Base-by-base conservation (phyloP, 2,888 invertebrate genomes). In the Theodoxus fluviatilis region DNA sequence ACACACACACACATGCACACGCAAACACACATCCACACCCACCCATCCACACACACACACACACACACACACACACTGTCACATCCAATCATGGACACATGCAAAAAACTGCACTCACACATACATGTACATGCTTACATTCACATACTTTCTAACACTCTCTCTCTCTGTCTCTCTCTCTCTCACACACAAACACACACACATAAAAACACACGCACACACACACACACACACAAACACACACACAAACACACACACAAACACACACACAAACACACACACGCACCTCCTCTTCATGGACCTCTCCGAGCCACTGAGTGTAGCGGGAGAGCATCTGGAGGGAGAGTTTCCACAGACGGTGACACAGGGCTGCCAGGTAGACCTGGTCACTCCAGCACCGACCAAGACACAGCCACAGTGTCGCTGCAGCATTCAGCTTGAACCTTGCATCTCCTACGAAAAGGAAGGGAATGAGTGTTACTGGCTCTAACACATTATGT, bases 271-370 rank as follows among this genome's bases (percentile, higher is more conserved):
- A 28, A 9, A 25, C 12, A n/a, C 22, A n/a, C 15, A 6, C 4
- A 12, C 68, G 63, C 63, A 83, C 83, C 81, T 84, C 81, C 67
- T 81, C 79, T 65, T 79, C 77, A 66, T 80, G 79, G 38, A 80
- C 78, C 67, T 83, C 85, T 63, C 81, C 79, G 25, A 86, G 74
- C 84, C 94, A 95, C n/a, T 90, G 91, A 12, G 91, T 89, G 85
- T 94, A 94, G 80, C 96, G 91, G 57, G 94, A 90, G 57, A 95
- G 83, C 49, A 97, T 89, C 88, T 96, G 94, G 73, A 97, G 89
- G 28, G 92, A 93, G 7, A 97, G 90, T 87, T 95, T 96, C 91
- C 94, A 94, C 88, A 97, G 95, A 38, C 74, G 77, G 75, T 85
- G 86, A 67, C 80, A 79, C 37, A 88, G 89, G 71, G 94, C 92